These are phyloP conservation scores for Hippocampus abdominalis DNA, from an alignment of 2,113 vertebrate species.

Conservation along the genomic window DNA sequence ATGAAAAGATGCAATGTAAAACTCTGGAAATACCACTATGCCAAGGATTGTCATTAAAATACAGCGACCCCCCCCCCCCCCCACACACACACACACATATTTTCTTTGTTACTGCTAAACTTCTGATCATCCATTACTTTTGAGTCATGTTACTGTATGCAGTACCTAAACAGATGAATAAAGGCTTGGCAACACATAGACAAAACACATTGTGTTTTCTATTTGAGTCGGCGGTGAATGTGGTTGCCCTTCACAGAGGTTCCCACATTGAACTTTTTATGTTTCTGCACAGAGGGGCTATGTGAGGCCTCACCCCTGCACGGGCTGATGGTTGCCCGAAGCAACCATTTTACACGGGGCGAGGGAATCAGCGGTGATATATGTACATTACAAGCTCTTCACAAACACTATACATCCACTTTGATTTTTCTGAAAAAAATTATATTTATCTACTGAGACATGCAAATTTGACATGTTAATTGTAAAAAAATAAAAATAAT, in stretches of 20 bases:
- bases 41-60: background rate
- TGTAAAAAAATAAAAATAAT: no score
- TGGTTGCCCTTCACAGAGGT: conserved; percentile 5
- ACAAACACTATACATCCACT: background rate
- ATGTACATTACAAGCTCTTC: conserved; percentile 52
- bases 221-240: background rate
- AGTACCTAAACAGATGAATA: background rate
- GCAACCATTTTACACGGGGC: conserved; percentile 61
- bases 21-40: no score
- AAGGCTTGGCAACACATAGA: background rate
- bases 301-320: conserved; percentile 18
- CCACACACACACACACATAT: background rate
- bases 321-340: conserved; percentile 67
- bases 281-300: conserved; percentile 23
- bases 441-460: no score
- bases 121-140: background rate
- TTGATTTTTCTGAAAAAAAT: background rate
- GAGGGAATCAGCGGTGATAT: conserved; percentile 54
- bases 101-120: background rate
- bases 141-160: background rate
- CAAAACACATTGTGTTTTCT: background rate
- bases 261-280: conserved; percentile 41
- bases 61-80: background rate
- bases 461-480: no score
- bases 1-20: no score